Conservation (phyloP, 2,888 invertebrate genomes). For the Stenodera caucasica region DNA sequence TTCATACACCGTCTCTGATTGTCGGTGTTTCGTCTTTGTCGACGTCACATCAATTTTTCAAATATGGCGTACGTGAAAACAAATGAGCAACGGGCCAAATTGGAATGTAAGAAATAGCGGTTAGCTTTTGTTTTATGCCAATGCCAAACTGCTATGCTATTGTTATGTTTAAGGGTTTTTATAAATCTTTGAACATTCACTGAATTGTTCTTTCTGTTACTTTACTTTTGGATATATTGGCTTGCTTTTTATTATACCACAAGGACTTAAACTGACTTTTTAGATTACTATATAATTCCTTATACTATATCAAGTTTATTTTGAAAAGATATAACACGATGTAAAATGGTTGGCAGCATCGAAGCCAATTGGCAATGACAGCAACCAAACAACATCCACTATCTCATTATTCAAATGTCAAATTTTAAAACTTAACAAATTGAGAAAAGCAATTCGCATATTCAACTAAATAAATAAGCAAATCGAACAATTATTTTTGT, state of each 20-base stretch:
- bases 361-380: background rate
- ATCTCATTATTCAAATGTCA: background rate
- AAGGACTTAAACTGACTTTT: slow-evolving; percentile 35
- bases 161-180: slow-evolving; percentile 54
- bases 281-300: background rate
- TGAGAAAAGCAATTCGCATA: too few relatives aligned
- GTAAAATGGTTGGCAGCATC: background rate
- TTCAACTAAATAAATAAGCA: too few relatives aligned
- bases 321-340: background rate
- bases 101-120: slow-evolving; percentile 58
- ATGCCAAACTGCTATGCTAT: slow-evolving; percentile 55
- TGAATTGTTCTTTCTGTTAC: slow-evolving; percentile 43
- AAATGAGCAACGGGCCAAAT: slow-evolving; percentile 57
- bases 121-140: slow-evolving; percentile 57
- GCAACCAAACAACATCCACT: background rate
- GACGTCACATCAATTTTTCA: slow-evolving; percentile 59
- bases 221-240: slow-evolving; percentile 32
- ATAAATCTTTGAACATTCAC: slow-evolving; percentile 49
- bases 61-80: slow-evolving; percentile 55
- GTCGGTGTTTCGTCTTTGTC: slow-evolving; percentile 56
- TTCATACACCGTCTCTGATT: slow-evolving; percentile 46
- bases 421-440: background rate
- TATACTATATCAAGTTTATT: background rate
- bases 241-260: slow-evolving; percentile 52
- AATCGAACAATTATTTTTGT: too few relatives aligned